These are phyloP conservation scores for Cerceris ruficornis DNA, from an alignment of 2,888 invertebrate genomes.

Conservation along the genomic window DNA sequence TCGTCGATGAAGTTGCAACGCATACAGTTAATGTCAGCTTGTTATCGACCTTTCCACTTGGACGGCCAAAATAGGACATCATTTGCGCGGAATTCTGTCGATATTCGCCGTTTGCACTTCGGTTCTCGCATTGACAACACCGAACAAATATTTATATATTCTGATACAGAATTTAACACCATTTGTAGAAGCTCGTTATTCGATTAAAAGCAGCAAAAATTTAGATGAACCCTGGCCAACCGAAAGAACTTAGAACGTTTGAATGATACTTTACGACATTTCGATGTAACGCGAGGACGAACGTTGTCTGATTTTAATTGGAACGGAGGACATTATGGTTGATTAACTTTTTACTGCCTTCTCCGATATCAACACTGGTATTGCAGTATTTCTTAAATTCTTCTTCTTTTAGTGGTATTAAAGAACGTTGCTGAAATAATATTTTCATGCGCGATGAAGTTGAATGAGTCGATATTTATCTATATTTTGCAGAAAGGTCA, in stretches of 20 bases:
- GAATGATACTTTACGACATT: conserved; percentile 3
- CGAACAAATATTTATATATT: neutral
- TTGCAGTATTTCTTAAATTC: conserved; percentile 2
- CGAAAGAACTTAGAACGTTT: neutral
- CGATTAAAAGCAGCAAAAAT: neutral
- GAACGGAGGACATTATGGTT: conserved; percentile 30
- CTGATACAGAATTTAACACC: neutral
- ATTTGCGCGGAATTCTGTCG: neutral
- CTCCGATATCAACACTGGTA: conserved; percentile 19
- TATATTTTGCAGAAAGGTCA: no score
- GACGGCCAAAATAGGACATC: neutral
- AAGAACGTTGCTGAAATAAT: no score
- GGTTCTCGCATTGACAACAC: neutral
- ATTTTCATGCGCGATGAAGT: no score
- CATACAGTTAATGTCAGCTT: neutral
- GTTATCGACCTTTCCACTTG: neutral
- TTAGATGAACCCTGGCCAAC: neutral
- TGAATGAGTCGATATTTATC: no score
- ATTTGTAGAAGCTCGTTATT: neutral
- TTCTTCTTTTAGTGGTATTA: neutral
- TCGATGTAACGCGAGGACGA: conserved; percentile 12
- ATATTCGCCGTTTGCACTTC: neutral
- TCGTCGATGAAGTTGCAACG: neutral
- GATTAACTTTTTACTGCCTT: conserved; percentile 38
- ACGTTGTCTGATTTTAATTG: conserved; percentile 16